These are phyloP conservation scores for Acanthosepion lycidas DNA, from an alignment of 2,888 invertebrate genomes.

Conservation along the genomic window DNA sequence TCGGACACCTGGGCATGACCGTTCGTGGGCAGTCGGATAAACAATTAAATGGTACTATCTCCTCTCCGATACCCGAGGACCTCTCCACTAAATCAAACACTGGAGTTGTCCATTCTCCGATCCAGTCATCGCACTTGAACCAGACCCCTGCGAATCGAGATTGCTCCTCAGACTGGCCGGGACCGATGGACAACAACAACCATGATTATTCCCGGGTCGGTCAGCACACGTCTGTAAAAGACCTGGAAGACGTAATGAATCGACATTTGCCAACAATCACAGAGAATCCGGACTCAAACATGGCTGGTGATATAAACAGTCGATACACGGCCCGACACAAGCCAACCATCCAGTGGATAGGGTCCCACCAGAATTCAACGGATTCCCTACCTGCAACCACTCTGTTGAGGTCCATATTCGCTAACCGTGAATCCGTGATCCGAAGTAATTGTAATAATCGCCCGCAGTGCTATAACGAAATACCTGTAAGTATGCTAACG, in stretches of 20 bases:
- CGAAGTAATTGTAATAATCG: constrained; percentile 81
- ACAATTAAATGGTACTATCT: constrained; percentile 2
- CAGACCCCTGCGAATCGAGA: background rate
- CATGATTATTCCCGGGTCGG: constrained; percentile 36
- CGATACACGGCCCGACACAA: constrained; percentile 58
- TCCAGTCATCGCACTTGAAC: constrained; percentile 24
- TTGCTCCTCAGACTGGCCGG: background rate
- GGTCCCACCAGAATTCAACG: constrained; percentile 74
- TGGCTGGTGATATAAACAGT: background rate
- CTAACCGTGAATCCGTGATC: constrained; percentile 95
- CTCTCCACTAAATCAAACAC: constrained; percentile 54
- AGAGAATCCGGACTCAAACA: constrained; percentile 51
- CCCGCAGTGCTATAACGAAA: constrained; percentile 65
- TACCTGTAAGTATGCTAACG: constrained; percentile 85
- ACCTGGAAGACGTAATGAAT: constrained; percentile 96
- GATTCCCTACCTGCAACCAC: constrained; percentile 87
- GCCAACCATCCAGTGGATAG: constrained; percentile 90
- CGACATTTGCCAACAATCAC: constrained; percentile 84
- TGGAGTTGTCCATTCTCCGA: constrained; percentile 47
- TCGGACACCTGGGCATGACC: background rate
- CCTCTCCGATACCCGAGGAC: constrained; percentile 58
- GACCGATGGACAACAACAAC: constrained; percentile 35
- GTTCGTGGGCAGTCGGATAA: constrained; percentile 41
- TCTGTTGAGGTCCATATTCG: constrained; percentile 89
- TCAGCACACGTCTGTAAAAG: constrained; percentile 82